A percentile compares a stretch with the other conserved stretches of the same genome.
These are phyloP conservation scores for Sphaerodactylus townsendi DNA, from an alignment of 2,113 vertebrate genomes.

Conservation along the genomic window DNA sequence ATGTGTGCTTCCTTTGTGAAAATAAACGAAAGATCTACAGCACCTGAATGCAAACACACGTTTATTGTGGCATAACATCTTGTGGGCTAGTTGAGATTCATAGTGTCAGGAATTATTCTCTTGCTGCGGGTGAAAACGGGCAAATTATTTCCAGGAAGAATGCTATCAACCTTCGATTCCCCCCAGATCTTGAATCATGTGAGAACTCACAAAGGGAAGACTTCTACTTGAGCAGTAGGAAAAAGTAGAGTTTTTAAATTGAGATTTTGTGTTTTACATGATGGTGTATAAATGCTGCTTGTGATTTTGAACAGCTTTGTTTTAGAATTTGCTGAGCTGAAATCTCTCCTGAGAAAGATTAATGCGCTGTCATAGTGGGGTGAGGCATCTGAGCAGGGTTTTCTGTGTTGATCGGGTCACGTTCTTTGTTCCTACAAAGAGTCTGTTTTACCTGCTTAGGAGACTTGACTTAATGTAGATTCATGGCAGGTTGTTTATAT, in stretches of 20 bases:
- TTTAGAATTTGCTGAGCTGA: fast-evolving
- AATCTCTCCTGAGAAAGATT: background rate
- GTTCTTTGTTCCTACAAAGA: constrained; percentile 22
- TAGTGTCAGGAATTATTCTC: background rate
- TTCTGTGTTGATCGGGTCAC: constrained; percentile 30
- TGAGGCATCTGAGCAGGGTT: constrained; percentile 23
- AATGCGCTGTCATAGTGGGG: background rate
- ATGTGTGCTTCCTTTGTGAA: background rate
- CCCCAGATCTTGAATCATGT: background rate
- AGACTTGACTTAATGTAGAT: constrained; percentile 47
- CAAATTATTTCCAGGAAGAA: background rate
- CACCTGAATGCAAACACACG: no score
- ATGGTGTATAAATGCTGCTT: background rate
- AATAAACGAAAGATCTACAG: no score
- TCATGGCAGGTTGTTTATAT: constrained; percentile 19
- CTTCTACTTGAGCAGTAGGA: background rate
- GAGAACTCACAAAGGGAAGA: background rate
- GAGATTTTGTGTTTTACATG: background rate
- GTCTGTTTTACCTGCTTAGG: constrained; percentile 32
- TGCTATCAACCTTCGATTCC: background rate
- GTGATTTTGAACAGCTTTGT: constrained; percentile 11
- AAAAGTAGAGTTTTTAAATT: background rate
- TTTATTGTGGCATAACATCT: no score
- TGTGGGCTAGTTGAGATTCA: no score
- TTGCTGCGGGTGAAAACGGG: background rate